Evolutionary conservation across 2,113 vertebrate genomes (phyloP).

Genomic region (Corythaixoides concolor): DNA sequence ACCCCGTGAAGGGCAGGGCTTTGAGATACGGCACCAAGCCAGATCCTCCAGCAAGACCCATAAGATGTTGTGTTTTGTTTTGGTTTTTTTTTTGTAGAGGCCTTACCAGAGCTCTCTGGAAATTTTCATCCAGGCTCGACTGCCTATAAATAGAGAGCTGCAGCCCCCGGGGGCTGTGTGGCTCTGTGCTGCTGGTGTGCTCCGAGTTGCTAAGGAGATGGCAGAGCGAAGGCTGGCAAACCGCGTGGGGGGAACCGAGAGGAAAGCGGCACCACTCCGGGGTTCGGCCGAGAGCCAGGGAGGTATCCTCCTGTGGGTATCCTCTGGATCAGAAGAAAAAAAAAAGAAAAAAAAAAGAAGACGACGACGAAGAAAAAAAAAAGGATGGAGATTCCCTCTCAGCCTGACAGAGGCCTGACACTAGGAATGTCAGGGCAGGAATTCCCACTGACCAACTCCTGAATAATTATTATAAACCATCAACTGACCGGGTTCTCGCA

Average conservation of each 20-base stretch:
- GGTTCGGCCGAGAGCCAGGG: background rate
- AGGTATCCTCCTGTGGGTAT: background rate
- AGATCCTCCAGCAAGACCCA: background rate
- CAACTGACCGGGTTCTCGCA: background rate
- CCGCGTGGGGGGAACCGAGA: background rate
- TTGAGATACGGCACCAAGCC: background rate
- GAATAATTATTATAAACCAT: background rate
- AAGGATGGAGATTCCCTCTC: conserved; percentile 2
- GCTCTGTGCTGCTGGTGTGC: conserved; percentile 42
- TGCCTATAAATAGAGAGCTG: conserved; percentile 39
- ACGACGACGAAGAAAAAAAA: background rate
- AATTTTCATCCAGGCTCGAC: background rate
- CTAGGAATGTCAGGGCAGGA: background rate
- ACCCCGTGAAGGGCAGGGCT: background rate
- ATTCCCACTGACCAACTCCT: background rate
- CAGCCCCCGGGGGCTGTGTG: conserved; percentile 29
- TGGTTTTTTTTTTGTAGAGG: background rate
- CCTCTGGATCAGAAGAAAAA: background rate
- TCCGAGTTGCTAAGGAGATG: conserved; percentile 62
- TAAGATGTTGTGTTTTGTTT: background rate
- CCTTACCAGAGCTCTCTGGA: conserved; percentile 32
- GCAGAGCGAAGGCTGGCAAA: background rate
- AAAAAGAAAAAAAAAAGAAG: background rate
- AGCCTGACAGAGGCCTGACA: conserved; percentile 8
- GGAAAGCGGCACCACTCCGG: background rate